Base-by-base conservation (phyloP, 2,888 invertebrate species). In the Diplolepis rosae region DNA sequence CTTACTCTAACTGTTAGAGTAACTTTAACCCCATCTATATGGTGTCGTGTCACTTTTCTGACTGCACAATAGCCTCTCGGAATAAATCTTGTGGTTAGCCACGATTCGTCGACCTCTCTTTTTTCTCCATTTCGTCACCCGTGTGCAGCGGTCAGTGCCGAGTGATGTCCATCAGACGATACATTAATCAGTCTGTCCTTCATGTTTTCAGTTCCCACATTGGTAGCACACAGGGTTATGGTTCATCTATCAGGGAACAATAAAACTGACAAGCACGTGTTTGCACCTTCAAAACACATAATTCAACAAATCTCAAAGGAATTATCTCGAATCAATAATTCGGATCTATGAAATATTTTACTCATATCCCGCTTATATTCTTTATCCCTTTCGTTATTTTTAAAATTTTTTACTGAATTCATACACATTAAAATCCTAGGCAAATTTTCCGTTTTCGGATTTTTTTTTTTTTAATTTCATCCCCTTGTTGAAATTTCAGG, bases 151-250 rank as follows among this genome's bases (percentile, higher is more conserved):
- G 74, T 69, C 71, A 76, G 70, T 68, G 75, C 72, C 66, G 71
- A 78, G 74, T 77, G 76, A 48, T 77, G 79, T 80, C 78, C 78
- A 79, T 81, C 78, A 77, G 72, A 72, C 67, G 72, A 73, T 70
- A 71, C 79, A 83, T 83, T 81, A 83, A 83, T 83, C 81, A 83
- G 51, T 66, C 74, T 68, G 72, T 75, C 77, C 70, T 54, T 56
- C 70, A 70, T 70, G 54, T 66, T 61, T 67, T 28, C 56, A 56
- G 15, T 56, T 32, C 22, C 66, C 28, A 27, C 42, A 27, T 66
- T 66, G 50, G 18, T 9, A 28, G 18, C 22, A 18, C 18, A 22
- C 50, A 32, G 22, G 66, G 66, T 32, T 50, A 42, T 42, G 11
- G 30, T 32, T 50, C 66, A 50, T 66, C 32, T 66, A 66, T 66